Evolutionary conservation across 2,888 invertebrate species (phyloP), one percentile per base, ranked within the genome.

Genomic region (Leptinotarsa rubiginosa): DNA sequence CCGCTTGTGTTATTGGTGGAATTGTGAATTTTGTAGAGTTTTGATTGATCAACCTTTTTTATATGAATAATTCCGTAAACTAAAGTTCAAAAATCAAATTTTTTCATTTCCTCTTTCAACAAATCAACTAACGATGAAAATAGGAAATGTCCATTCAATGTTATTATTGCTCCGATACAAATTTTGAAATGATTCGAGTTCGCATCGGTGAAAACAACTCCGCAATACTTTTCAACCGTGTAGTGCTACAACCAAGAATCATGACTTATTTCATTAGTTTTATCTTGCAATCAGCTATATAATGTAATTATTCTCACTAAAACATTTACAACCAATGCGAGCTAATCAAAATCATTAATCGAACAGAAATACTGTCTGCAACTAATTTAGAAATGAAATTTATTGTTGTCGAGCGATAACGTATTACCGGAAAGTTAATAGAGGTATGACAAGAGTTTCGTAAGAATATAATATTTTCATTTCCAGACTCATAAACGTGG

Each of bases 331-430:
- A 59, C 31, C 49, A 70, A 59, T 50, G 70, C 62, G 41, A 50
- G 50, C 20, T 67, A 66, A 74, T 74, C 70, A 70, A 69, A 73
- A 69, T 54, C 59, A 59, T 65, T 65, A 69, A 73, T 73, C 73
- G 65, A 49, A 50, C 59, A 65, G 64, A 70, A 69, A 74, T 59
- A 74, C 66, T 74, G 67, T 70, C 70, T 70, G 74, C 70, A 62
- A 69, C 69, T 74, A 70, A 70, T 74, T 74, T 70, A 62, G 50
- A 65, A 59, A 54, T 70, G 62, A 70, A 70, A 74, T 74, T 74
- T 74, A 74, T 74, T 47, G 70, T 67, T 65, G 49, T 50, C 49
- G 65, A 47, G 59, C 70, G 68, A 62, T 69, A 75, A 67, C 65
- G 25, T 68, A 47, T 50, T 16, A 50, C 50, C 4, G 50, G 50